These are phyloP conservation scores for Eupithecia insigniata DNA, from an alignment of 2,888 invertebrate species.

Conservation along the genomic window DNA sequence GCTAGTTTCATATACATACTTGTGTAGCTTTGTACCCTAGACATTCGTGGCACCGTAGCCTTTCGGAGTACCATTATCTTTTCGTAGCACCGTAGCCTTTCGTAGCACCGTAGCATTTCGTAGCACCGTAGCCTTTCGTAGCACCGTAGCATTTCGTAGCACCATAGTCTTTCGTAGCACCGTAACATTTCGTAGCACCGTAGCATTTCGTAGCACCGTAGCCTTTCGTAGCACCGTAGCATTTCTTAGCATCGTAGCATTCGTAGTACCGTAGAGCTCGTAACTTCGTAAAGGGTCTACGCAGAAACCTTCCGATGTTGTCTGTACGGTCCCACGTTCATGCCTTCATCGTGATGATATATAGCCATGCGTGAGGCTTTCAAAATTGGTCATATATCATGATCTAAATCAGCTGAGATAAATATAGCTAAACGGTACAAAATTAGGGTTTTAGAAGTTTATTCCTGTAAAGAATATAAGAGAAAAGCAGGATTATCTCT, in stretches of 20 bases:
- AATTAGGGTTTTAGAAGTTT: not conserved
- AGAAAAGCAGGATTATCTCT: not conserved
- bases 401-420: not conserved
- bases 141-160: not conserved
- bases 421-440: not conserved
- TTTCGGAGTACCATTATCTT: too few species aligned
- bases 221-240: not conserved
- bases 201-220: not conserved
- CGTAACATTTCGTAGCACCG: not conserved
- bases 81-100: not conserved
- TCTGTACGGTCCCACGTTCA: not conserved
- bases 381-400: conserved; percentile 6
- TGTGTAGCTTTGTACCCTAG: not conserved
- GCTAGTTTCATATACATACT: not conserved
- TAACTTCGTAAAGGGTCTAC: not conserved
- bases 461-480: not conserved
- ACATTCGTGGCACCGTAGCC: not conserved
- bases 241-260: not conserved
- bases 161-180: not conserved
- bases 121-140: not conserved
- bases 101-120: not conserved
- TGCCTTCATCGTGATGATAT: not conserved
- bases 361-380: not conserved
- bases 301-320: not conserved
- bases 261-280: not conserved